These are phyloP conservation scores for Aegotheles bennettii DNA, from an alignment of 2,113 vertebrate genomes.

Conservation along the genomic window DNA sequence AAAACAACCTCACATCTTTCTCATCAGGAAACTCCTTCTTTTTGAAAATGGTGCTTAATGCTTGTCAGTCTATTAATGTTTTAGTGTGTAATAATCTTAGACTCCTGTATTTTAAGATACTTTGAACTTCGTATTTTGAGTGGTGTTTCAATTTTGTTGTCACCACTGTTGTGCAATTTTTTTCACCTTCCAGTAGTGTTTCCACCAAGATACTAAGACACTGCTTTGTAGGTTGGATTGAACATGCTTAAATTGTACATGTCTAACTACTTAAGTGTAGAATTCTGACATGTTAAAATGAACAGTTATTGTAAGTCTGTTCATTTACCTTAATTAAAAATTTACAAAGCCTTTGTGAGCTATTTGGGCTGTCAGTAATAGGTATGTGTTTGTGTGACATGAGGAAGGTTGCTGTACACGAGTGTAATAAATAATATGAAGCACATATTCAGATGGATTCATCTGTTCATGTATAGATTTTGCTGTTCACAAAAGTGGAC, in stretches of 20 bases:
- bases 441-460: not conserved
- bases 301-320: not conserved
- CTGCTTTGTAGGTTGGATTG: not conserved
- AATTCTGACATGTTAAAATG: slow-evolving; percentile 4
- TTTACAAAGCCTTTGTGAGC: slow-evolving; percentile 35
- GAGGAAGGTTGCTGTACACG: not conserved
- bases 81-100: not conserved
- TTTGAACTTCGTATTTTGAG: slow-evolving; percentile 3
- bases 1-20: not conserved
- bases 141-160: not conserved
- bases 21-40: not conserved
- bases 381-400: not conserved
- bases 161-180: not conserved
- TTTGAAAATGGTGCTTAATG: slow-evolving; percentile 17
- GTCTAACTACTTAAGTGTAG: slow-evolving; percentile 2
- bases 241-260: not conserved
- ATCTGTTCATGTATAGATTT: not conserved
- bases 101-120: not conserved
- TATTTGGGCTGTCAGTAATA: not conserved
- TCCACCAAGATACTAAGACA: not conserved
- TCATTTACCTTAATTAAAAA: slow-evolving; percentile 66
- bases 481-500: not conserved
- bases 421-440: not conserved
- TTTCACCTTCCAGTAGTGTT: not conserved
- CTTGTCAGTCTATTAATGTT: slow-evolving; percentile 1